Percentiles rank a stretch among this genome's conserved stretches.
These are phyloP conservation scores for Toxotes lorentzi DNA, from an alignment of 2,797 vertebrate species.

Conservation along the genomic window DNA sequence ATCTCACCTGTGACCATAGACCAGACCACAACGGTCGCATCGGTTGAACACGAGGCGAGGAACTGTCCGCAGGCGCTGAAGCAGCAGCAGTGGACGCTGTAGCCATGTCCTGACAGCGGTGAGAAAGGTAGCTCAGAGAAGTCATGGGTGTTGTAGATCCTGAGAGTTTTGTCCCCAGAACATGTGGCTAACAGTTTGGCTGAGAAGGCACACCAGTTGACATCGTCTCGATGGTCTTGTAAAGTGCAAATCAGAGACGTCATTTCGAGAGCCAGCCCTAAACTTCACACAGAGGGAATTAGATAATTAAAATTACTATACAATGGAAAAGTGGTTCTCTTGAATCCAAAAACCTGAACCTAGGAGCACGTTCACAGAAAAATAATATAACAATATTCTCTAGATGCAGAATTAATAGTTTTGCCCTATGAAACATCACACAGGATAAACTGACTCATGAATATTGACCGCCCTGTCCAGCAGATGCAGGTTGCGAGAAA, in stretches of 20 bases:
- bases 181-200: conserved; percentile 90
- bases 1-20: conserved; percentile 82
- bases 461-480: too few species aligned
- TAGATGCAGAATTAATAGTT: too few species aligned
- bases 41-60: conserved; percentile 94
- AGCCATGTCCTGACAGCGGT: conserved; percentile 90
- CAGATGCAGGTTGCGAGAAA: too few species aligned
- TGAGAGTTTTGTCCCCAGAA: conserved; percentile 93
- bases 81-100: conserved; percentile 94
- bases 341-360: not conserved
- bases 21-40: conserved; percentile 91
- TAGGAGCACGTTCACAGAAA: not conserved
- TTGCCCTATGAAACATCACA: too few species aligned
- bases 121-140: conserved; percentile 91
- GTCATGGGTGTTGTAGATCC: conserved; percentile 85
- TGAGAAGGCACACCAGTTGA: conserved; percentile 93
- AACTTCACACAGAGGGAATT: not conserved
- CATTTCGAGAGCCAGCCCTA: conserved; percentile 82
- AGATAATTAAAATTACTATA: not conserved
- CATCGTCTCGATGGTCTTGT: conserved; percentile 90
- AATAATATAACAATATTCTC: not conserved
- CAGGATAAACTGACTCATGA: too few species aligned
- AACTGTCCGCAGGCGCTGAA: conserved; percentile 91
- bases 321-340: not conserved
- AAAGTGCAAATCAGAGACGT: conserved; percentile 90